These are phyloP conservation scores for Hetaerina americana DNA, from an alignment of 1,140 invertebrate genomes.

Conservation along the genomic window DNA sequence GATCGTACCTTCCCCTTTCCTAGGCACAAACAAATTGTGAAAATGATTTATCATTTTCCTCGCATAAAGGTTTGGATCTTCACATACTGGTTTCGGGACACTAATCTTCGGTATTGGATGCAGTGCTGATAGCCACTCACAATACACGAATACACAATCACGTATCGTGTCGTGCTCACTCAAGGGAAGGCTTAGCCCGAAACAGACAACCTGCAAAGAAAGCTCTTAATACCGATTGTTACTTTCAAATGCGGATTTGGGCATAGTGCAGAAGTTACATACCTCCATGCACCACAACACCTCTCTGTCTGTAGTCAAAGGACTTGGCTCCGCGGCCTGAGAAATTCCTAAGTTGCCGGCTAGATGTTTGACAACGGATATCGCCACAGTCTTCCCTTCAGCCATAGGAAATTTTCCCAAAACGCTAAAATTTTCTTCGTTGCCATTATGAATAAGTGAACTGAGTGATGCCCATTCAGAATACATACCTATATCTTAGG, in stretches of 20 bases:
- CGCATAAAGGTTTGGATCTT: conserved; percentile 84
- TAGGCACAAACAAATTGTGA: conserved; percentile 90
- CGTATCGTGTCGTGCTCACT: conserved; percentile 85
- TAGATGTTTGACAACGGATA: conserved; percentile 69
- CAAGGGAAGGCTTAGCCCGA: conserved; percentile 78
- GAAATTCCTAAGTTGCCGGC: conserved; percentile 61
- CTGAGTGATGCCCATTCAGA: conserved; percentile 72
- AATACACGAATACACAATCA: conserved; percentile 94
- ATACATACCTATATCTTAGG: conserved; percentile 47
- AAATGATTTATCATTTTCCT: conserved; percentile 85
- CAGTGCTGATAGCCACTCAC: conserved; percentile 86
- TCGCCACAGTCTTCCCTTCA: conserved; percentile 66
- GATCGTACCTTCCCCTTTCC: conserved; percentile 72
- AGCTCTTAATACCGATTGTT: background rate
- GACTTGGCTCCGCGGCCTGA: conserved; percentile 59
- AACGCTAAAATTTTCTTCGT: conserved; percentile 58
- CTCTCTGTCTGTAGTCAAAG: conserved; percentile 61
- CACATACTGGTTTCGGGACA: conserved; percentile 71
- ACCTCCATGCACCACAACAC: conserved; percentile 85
- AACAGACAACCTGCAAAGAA: conserved; percentile 63
- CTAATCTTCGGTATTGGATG: conserved; percentile 65
- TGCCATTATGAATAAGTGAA: conserved; percentile 46
- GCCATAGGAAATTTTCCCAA: conserved; percentile 69
- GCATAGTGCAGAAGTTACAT: conserved; percentile 8
- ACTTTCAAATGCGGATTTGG: background rate